A percentile compares a stretch with the other conserved stretches of the same genome.
phyloP scores from a whole-genome alignment of 2,113 vertebrate species.

The Sphyrna mokarran region DNA sequence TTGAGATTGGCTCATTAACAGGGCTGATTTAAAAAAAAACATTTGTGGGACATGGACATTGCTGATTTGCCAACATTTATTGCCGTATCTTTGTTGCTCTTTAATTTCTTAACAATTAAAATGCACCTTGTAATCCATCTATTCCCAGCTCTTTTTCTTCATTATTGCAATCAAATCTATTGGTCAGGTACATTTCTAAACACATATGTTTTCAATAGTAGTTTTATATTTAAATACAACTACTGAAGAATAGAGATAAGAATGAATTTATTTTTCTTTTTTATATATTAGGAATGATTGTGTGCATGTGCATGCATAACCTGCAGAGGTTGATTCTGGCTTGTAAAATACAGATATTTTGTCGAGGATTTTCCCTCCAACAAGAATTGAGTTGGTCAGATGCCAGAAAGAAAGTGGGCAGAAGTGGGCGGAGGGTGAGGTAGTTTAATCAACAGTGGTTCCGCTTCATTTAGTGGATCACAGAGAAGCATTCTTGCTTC shows the following conservation, averaged over 20 bases:
- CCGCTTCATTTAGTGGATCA: neutral
- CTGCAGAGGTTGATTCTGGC: neutral
- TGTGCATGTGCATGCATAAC: neutral
- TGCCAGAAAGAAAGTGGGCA: neutral
- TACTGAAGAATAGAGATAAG: neutral
- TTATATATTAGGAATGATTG: neutral
- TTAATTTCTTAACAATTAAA: neutral
- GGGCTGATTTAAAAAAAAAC: too few relatives aligned
- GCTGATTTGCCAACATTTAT: too few relatives aligned
- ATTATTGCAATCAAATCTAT: neutral
- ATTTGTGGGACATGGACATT: too few relatives aligned
- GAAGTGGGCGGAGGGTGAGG: too few relatives aligned
- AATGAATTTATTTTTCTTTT: neutral
- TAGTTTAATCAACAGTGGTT: neutral
- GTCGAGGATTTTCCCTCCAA: neutral
- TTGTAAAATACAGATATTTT: neutral
- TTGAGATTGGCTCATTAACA: neutral
- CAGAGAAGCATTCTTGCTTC: neutral
- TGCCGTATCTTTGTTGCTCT: too few relatives aligned
- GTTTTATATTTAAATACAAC: neutral
- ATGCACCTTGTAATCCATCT: neutral
- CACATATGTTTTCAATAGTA: neutral
- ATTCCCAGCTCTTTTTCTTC: neutral
- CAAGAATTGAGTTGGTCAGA: neutral
- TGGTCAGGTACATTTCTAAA: neutral